phyloP scores from a whole-genome alignment of 2,113 vertebrate species.

The Saguinus midas region DNA sequence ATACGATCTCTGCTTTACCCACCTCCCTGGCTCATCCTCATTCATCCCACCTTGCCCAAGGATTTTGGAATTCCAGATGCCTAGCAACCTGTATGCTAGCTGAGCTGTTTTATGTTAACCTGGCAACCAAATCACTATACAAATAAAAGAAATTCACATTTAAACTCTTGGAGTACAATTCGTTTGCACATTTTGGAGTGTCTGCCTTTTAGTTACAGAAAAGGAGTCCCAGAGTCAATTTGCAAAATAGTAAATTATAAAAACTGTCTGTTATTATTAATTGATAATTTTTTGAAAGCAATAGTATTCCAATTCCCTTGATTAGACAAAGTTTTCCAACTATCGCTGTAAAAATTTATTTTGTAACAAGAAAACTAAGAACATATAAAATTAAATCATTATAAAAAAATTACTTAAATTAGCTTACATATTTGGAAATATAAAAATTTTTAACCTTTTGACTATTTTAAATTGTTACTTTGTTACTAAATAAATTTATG shows the following conservation, averaged over 20 bases:
- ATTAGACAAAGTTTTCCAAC: neutral
- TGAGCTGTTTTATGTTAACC: neutral
- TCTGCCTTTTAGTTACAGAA: neutral
- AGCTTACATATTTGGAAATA: neutral
- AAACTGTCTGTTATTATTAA: neutral
- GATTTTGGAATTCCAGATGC: too few species aligned
- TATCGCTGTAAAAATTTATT: neutral
- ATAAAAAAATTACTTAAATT: neutral
- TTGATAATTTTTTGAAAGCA: neutral
- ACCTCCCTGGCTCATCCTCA: neutral
- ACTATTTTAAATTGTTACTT: neutral
- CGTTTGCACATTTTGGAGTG: neutral
- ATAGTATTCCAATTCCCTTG: neutral
- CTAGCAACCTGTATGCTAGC: fast-evolving
- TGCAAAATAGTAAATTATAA: neutral
- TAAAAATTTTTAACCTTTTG: neutral
- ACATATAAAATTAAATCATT: neutral
- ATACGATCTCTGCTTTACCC: fast-evolving
- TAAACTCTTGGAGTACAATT: neutral
- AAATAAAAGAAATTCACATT: fast-evolving
- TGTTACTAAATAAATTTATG: neutral
- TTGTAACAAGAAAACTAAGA: neutral
- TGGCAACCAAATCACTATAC: neutral
- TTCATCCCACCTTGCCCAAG: neutral
- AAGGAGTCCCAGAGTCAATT: neutral